These are phyloP conservation scores for Syngnathus acus DNA, from an alignment of 2,797 vertebrate genomes.

Conservation along the genomic window DNA sequence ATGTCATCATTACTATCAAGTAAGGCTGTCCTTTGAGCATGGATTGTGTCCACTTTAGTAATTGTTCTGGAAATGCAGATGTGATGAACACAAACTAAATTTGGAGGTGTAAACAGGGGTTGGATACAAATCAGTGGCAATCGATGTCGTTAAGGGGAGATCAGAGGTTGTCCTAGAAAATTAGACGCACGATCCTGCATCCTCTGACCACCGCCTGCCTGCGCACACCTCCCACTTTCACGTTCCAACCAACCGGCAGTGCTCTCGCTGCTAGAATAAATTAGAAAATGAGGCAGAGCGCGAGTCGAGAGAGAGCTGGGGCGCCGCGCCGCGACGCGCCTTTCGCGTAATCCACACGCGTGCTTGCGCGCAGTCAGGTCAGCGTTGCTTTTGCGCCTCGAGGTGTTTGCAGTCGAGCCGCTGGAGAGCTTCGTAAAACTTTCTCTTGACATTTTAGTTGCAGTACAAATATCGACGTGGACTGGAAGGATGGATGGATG, in stretches of 20 bases:
- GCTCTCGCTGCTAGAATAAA: neutral
- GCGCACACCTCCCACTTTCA: neutral
- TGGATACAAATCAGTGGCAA: too few relatives aligned
- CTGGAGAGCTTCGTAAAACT: conserved; percentile 13
- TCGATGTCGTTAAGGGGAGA: neutral
- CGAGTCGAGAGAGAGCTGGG: conserved; percentile 3
- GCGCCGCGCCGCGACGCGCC: neutral
- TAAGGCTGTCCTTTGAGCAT: too few relatives aligned
- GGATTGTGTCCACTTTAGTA: too few relatives aligned
- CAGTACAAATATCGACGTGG: too few relatives aligned
- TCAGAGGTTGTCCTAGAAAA: neutral
- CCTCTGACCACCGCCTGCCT: neutral
- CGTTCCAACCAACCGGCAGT: conserved; percentile 1
- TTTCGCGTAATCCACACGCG: too few relatives aligned
- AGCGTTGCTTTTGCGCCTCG: conserved; percentile 31
- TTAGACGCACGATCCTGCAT: neutral
- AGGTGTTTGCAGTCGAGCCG: conserved; percentile 8
- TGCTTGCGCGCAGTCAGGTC: neutral
- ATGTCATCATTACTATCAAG: too few relatives aligned
- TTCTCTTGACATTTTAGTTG: neutral
- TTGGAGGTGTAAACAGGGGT: too few relatives aligned
- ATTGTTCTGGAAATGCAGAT: too few relatives aligned
- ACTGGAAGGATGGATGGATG: too few relatives aligned
- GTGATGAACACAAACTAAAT: too few relatives aligned
- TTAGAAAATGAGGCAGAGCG: conserved; percentile 3